Evolutionary conservation across 2,797 vertebrate genomes (phyloP).

Genomic region (Dendrocincla fuliginosa): DNA sequence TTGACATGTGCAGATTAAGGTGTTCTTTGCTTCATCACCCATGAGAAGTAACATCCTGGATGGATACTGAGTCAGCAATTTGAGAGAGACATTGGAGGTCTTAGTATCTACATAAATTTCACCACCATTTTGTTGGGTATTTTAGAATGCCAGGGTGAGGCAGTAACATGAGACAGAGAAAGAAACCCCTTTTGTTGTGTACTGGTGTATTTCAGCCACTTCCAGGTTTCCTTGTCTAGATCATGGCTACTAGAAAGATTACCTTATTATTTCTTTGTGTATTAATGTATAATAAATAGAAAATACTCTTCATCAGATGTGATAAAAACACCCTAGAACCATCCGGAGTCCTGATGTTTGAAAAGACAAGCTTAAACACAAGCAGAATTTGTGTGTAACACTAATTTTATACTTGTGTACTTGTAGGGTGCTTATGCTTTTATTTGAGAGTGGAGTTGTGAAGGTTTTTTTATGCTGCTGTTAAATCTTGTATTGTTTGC

Average conservation of each 20-base stretch:
- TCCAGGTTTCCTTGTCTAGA: not conserved
- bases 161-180: not conserved
- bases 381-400: not conserved
- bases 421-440: not conserved
- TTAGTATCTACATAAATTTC: not conserved
- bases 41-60: constrained; percentile 26
- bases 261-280: not conserved
- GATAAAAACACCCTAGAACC: not conserved
- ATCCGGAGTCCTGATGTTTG: not conserved
- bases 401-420: not conserved
- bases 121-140: not conserved
- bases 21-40: constrained; percentile 51
- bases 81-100: not conserved
- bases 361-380: not conserved
- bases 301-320: not conserved
- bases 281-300: not conserved
- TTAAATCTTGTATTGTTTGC: not conserved
- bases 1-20: constrained; percentile 45
- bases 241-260: not conserved
- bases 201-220: not conserved
- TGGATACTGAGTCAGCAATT: constrained; percentile 34
- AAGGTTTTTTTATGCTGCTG: not conserved
- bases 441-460: not conserved
- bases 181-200: not conserved
- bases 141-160: not conserved